Evolutionary conservation across 2,888 invertebrate species (phyloP).

Genomic region (Lasioglossum lativentre): DNA sequence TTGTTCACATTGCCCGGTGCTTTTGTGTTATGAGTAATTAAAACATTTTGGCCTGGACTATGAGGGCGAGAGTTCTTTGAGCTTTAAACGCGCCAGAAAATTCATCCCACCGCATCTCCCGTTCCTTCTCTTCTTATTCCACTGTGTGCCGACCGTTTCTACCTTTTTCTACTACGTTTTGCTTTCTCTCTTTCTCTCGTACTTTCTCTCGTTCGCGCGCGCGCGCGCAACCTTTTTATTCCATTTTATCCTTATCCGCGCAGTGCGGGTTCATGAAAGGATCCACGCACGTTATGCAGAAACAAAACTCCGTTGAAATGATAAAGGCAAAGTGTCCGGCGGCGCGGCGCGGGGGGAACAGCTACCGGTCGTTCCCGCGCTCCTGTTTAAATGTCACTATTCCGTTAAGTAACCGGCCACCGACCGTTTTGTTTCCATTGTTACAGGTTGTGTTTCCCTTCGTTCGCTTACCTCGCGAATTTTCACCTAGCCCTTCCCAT

Average conservation of each 20-base stretch:
- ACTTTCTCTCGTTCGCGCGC: not conserved
- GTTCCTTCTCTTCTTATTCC: not conserved
- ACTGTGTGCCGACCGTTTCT: not conserved
- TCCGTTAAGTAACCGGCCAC: slow-evolving; percentile 24
- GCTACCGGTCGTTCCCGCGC: slow-evolving; percentile 17
- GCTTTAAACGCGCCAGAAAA: slow-evolving; percentile 73
- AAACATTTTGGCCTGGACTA: slow-evolving; percentile 76
- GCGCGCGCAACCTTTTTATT: not conserved
- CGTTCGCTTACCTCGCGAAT: not conserved
- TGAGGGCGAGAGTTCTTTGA: slow-evolving; percentile 71
- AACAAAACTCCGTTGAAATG: slow-evolving; percentile 59
- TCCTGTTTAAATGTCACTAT: slow-evolving; percentile 36
- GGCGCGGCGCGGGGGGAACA: not conserved
- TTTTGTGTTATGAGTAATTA: slow-evolving; percentile 79
- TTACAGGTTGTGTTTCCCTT: not conserved
- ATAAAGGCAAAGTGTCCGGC: slow-evolving; percentile 53
- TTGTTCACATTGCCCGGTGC: slow-evolving; percentile 62
- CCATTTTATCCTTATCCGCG: slow-evolving; percentile 21
- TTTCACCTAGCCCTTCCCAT: not conserved
- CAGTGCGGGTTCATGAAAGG: slow-evolving; percentile 50
- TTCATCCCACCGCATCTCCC: slow-evolving; percentile 62
- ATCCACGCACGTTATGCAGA: slow-evolving; percentile 46
- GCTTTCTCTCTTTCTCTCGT: not conserved
- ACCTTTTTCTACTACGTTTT: not conserved
- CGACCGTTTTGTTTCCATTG: not conserved